Evolutionary conservation across 2,888 invertebrate genomes (phyloP).

Genomic region (Fragum whitleyi): DNA sequence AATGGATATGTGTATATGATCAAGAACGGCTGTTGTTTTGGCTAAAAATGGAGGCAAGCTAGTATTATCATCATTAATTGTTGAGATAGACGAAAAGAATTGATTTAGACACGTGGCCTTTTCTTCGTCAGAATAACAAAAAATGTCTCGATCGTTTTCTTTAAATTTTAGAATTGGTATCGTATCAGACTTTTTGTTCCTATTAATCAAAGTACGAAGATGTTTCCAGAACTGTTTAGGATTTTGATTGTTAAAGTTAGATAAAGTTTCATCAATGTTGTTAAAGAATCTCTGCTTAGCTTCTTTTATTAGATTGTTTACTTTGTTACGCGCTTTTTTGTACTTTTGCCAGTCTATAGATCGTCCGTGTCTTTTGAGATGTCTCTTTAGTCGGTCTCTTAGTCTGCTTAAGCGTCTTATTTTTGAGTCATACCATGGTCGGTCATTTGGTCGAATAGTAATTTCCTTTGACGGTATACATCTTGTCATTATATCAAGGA

Average conservation of each 20-base stretch:
- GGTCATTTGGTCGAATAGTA: slow-evolving; percentile 33
- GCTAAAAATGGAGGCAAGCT: background rate
- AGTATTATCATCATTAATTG: slow-evolving; percentile 2
- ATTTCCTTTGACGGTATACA: slow-evolving; percentile 38
- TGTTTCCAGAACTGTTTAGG: slow-evolving; percentile 33
- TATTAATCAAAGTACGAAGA: slow-evolving; percentile 19
- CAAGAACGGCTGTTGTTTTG: background rate
- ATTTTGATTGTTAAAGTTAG: background rate
- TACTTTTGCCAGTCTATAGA: slow-evolving; percentile 14
- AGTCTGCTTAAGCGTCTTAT: slow-evolving; percentile 18
- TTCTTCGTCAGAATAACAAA: slow-evolving; percentile 28
- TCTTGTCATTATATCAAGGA: slow-evolving; percentile 15
- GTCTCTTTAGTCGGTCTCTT: slow-evolving; percentile 35
- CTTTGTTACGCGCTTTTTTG: slow-evolving; percentile 28
- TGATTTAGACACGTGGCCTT: slow-evolving; percentile 36
- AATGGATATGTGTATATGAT: slow-evolving; percentile 17
- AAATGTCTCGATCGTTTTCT: slow-evolving; percentile 2
- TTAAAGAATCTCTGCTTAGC: slow-evolving; percentile 19
- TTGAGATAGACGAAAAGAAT: slow-evolving; percentile 32
- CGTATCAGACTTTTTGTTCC: background rate
- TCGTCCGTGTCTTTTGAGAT: slow-evolving; percentile 17
- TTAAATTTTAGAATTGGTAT: slow-evolving; percentile 21
- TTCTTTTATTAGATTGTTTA: slow-evolving; percentile 35
- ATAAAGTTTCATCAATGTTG: slow-evolving; percentile 22
- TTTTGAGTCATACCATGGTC: slow-evolving; percentile 41